Conservation (phyloP, 2,888 invertebrate genomes). For the Papilio gigon region DNA sequence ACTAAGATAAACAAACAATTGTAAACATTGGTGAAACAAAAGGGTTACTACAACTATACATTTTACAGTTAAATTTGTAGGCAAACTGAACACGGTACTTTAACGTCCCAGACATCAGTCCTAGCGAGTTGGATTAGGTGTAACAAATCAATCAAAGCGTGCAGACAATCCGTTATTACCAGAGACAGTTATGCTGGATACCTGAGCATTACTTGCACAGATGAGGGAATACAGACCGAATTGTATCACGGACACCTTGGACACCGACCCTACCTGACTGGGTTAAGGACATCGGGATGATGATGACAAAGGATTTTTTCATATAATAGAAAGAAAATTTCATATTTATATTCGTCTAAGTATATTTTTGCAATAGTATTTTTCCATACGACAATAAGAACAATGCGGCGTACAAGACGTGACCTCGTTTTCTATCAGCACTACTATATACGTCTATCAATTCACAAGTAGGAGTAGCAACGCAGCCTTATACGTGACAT, state of each 20-base stretch:
- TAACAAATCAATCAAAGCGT: neutral
- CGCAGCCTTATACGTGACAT: slow-evolving; percentile 9
- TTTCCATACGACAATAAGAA: neutral
- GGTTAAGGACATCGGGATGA: too few species aligned
- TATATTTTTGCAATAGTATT: neutral
- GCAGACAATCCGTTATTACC: neutral
- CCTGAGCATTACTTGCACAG: neutral
- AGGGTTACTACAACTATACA: neutral
- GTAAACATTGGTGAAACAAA: neutral
- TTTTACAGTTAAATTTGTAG: neutral
- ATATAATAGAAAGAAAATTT: neutral
- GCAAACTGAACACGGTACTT: neutral
- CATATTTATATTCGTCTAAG: neutral
- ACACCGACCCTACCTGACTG: too few species aligned
- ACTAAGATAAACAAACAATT: neutral
- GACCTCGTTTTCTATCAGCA: slow-evolving; percentile 21
- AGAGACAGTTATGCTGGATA: slow-evolving; percentile 8
- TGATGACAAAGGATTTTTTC: too few species aligned
- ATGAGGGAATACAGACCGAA: too few species aligned
- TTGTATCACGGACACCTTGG: too few species aligned
- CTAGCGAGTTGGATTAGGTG: slow-evolving; percentile 4
- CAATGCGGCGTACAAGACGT: neutral
- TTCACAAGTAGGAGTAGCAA: slow-evolving; percentile 2
- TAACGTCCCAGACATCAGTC: neutral
- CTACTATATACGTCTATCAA: slow-evolving; percentile 14